Evolutionary conservation across 2,797 vertebrate genomes (phyloP).

Genomic region (Clarias platycephalus): DNA sequence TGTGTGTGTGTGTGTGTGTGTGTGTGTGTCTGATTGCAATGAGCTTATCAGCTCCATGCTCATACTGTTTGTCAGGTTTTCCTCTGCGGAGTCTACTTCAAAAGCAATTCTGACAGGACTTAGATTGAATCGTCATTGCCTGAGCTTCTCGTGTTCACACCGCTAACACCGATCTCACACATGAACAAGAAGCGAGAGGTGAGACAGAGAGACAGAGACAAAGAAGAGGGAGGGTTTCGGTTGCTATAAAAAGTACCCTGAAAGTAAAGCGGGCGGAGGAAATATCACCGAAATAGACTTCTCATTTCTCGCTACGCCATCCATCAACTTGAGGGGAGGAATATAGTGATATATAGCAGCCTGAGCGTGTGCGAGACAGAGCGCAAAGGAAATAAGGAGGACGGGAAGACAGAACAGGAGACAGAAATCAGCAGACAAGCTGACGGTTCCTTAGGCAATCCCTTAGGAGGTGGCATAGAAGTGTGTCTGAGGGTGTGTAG

Average conservation of each 20-base stretch:
- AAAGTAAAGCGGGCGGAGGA: slow-evolving; percentile 17
- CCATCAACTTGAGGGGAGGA: slow-evolving; percentile 16
- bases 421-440: slow-evolving; percentile 21
- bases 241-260: slow-evolving; percentile 1
- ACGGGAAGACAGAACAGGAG: not conserved
- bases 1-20: slow-evolving; percentile 12
- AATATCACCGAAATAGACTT: slow-evolving; percentile 6
- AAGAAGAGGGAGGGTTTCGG: slow-evolving; percentile 33
- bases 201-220: slow-evolving; percentile 36
- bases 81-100: slow-evolving; percentile 25
- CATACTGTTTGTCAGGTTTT: slow-evolving; percentile 27
- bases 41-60: slow-evolving; percentile 20
- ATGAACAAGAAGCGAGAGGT: slow-evolving; percentile 18
- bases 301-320: slow-evolving; percentile 6
- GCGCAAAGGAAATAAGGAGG: not conserved
- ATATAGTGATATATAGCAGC: slow-evolving; percentile 15
- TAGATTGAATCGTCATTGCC: slow-evolving; percentile 54
- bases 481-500: slow-evolving; percentile 19
- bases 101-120: slow-evolving; percentile 32
- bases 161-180: slow-evolving; percentile 43
- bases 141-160: slow-evolving; percentile 45
- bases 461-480: slow-evolving; percentile 31
- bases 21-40: slow-evolving; percentile 15
- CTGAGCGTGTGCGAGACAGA: slow-evolving; percentile 3
- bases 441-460: slow-evolving; percentile 14